phyloP scores from a whole-genome alignment of 2,888 invertebrate species.

The Oscheius myriophilus region DNA sequence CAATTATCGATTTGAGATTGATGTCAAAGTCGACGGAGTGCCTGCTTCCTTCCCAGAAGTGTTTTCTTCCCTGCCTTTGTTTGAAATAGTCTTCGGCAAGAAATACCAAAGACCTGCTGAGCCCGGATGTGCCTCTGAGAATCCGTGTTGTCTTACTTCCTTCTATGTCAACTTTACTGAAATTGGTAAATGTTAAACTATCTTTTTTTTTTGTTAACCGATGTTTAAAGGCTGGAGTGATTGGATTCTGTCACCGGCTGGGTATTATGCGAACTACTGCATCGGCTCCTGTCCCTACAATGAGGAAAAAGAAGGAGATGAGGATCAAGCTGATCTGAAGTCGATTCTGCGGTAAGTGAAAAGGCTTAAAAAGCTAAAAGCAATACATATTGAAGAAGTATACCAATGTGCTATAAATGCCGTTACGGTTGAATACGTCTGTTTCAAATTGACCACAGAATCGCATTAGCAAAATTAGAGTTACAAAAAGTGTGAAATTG shows the following conservation, averaged over 20 bases:
- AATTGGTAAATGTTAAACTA: not conserved
- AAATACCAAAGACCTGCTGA: too few species aligned
- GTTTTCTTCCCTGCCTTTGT: not conserved
- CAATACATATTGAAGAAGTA: too few species aligned
- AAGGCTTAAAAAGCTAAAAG: too few species aligned
- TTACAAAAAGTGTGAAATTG: too few species aligned
- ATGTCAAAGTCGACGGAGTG: not conserved
- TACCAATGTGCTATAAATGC: too few species aligned
- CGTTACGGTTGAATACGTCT: too few species aligned
- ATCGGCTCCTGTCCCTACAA: slow-evolving; percentile 13
- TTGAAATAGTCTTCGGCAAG: not conserved
- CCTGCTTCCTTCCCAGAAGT: not conserved
- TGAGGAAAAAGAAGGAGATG: not conserved
- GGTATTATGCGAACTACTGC: slow-evolving; percentile 18
- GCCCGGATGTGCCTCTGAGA: too few species aligned
- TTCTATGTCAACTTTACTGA: slow-evolving; percentile 21
- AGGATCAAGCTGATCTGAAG: not conserved
- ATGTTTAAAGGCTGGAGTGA: slow-evolving; percentile 6
- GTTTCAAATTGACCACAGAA: too few species aligned
- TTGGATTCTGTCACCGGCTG: slow-evolving; percentile 18
- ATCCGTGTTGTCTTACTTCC: slow-evolving; percentile 4
- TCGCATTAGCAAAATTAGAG: too few species aligned
- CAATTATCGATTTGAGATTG: too few species aligned
- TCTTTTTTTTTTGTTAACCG: not conserved
- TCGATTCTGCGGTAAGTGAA: not conserved